phyloP scores from a whole-genome alignment of 2,113 vertebrate genomes.

The Riparia riparia region DNA sequence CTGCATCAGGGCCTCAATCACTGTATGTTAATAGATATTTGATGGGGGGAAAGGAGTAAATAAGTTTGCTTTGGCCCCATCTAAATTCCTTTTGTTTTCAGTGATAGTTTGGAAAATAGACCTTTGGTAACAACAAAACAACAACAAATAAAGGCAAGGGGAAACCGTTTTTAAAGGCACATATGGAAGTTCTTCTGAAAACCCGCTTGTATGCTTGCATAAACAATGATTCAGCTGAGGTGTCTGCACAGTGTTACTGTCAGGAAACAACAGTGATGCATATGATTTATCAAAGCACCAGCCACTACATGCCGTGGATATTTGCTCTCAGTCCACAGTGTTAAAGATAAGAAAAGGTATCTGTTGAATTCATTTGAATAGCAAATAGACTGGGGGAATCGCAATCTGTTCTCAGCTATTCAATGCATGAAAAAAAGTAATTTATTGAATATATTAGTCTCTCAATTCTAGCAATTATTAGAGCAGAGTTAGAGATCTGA shows the following conservation, averaged over 20 bases:
- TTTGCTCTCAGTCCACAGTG: constrained; percentile 8
- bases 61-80: neutral
- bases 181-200: neutral
- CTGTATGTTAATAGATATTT: neutral
- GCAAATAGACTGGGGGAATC: constrained; percentile 47
- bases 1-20: neutral
- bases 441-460: constrained; percentile 51
- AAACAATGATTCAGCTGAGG: neutral
- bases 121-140: neutral
- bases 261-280: neutral
- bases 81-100: neutral
- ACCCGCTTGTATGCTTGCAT: neutral
- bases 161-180: neutral
- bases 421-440: constrained; percentile 11
- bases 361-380: constrained; percentile 66
- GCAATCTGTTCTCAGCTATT: constrained; percentile 60
- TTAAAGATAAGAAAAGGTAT: constrained; percentile 65
- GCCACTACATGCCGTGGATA: neutral
- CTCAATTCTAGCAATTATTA: constrained; percentile 15
- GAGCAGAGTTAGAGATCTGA: constrained; percentile 3
- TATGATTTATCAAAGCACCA: constrained; percentile 26
- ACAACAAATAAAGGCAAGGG: neutral
- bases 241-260: neutral
- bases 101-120: neutral
- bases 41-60: fast-evolving